These are phyloP conservation scores for Streblospio benedicti DNA, from an alignment of 1,140 invertebrate genomes.

Conservation along the genomic window DNA sequence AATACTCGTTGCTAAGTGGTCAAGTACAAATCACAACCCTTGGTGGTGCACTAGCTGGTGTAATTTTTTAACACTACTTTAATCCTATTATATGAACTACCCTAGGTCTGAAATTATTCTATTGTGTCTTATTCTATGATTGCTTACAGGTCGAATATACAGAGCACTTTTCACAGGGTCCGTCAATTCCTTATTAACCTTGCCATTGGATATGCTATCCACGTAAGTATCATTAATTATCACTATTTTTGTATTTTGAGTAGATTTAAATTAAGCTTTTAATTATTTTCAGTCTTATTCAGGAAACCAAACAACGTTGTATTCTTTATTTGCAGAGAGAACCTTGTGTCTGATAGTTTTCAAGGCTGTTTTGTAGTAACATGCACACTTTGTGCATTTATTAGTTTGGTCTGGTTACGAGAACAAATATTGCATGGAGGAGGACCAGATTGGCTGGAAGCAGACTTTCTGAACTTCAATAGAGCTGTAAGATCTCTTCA, in stretches of 20 bases:
- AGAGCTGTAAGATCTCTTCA: too few relatives aligned
- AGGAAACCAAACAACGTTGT: too few relatives aligned
- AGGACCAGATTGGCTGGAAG: constrained; percentile 81
- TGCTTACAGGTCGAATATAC: constrained; percentile 65
- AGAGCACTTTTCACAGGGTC: constrained; percentile 82
- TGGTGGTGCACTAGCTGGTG: too few relatives aligned
- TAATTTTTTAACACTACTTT: too few relatives aligned
- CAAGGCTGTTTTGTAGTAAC: constrained; percentile 94
- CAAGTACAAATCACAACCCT: too few relatives aligned
- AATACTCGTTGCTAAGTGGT: too few relatives aligned
- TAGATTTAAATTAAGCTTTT: too few relatives aligned
- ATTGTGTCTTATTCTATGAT: constrained; percentile 18
- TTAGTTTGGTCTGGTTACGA: constrained; percentile 86
- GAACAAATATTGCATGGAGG: constrained; percentile 97
- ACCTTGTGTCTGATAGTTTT: constrained; percentile 84
- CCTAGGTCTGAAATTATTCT: too few relatives aligned
- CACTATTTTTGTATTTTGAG: neutral
- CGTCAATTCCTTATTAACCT: constrained; percentile 64
- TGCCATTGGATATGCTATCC: constrained; percentile 85
- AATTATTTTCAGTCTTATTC: too few relatives aligned
- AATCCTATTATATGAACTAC: too few relatives aligned
- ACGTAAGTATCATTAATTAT: constrained; percentile 50
- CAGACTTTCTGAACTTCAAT: too few relatives aligned
- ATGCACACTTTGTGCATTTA: constrained; percentile 92
- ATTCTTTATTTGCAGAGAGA: constrained; percentile 56